phyloP scores from a whole-genome alignment of 2,113 vertebrate species.

The Apus apus region DNA sequence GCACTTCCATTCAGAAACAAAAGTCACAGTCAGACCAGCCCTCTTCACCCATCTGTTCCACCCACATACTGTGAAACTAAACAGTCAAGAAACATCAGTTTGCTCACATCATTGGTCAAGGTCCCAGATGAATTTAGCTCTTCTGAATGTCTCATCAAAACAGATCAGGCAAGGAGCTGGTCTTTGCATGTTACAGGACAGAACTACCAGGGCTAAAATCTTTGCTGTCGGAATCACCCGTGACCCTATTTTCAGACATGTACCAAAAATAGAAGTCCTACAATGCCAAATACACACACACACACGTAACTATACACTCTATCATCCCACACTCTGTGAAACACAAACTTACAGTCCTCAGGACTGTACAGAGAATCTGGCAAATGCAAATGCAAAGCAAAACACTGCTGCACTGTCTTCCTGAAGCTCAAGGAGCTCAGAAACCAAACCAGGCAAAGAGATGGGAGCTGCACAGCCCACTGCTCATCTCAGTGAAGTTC shows the following conservation, averaged over 20 bases:
- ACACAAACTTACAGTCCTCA: not conserved
- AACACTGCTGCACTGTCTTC: not conserved
- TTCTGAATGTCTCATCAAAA: not conserved
- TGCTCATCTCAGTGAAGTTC: not conserved
- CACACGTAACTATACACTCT: not conserved
- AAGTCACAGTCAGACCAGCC: not conserved
- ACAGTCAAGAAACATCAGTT: not conserved
- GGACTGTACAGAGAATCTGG: not conserved
- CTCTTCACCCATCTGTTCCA: not conserved
- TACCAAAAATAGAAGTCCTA: not conserved
- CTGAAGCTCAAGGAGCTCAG: not conserved
- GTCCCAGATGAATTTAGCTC: not conserved
- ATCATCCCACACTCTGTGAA: not conserved
- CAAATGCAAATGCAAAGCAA: not conserved
- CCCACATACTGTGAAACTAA: not conserved
- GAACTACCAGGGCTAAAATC: not conserved
- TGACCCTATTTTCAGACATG: fast-evolving
- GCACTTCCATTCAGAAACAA: not conserved
- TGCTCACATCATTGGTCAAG: not conserved
- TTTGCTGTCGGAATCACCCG: not conserved
- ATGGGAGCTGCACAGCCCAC: not conserved
- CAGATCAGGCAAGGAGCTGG: not conserved
- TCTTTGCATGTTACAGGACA: not conserved
- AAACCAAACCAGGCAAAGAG: not conserved
- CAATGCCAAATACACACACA: not conserved